phyloP scores from a whole-genome alignment of 2,113 vertebrate genomes.

The Pungitius pungitius region DNA sequence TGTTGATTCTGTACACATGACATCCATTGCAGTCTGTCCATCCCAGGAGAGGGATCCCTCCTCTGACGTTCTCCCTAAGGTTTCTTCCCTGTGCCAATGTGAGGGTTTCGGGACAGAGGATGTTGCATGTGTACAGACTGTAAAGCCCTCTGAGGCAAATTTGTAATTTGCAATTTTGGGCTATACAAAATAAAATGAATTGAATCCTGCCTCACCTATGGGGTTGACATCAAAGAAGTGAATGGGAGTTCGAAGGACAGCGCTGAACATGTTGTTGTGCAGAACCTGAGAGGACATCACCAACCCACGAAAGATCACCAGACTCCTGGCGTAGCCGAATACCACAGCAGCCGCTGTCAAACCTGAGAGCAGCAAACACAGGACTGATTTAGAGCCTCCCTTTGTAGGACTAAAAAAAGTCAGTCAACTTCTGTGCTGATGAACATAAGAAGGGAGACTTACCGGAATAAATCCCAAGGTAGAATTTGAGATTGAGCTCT shows the following conservation, averaged over 20 bases:
- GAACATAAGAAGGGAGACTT: neutral
- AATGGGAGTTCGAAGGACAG: slow-evolving; percentile 86
- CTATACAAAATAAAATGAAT: no score
- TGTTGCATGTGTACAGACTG: no score
- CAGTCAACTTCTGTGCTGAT: neutral
- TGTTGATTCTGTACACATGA: no score
- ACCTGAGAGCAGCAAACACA: slow-evolving; percentile 74
- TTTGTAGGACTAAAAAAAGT: neutral
- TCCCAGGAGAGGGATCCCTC: no score
- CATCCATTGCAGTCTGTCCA: no score
- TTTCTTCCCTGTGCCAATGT: no score
- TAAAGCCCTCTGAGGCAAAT: no score
- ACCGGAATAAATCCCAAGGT: slow-evolving; percentile 91
- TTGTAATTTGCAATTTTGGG: no score
- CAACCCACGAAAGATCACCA: slow-evolving; percentile 85
- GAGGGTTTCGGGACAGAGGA: no score
- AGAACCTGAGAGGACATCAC: slow-evolving; percentile 85
- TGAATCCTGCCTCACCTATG: slow-evolving; percentile 89
- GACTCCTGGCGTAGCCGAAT: slow-evolving; percentile 83
- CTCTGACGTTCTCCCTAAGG: no score
- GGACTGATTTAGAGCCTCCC: neutral
- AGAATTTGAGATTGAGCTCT: slow-evolving; percentile 78
- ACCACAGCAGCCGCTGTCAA: slow-evolving; percentile 83
- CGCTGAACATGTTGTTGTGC: slow-evolving; percentile 90
- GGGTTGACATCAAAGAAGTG: slow-evolving; percentile 93